phyloP scores from a whole-genome alignment of 2,888 invertebrate species.

The Tetranychus truncatus region DNA sequence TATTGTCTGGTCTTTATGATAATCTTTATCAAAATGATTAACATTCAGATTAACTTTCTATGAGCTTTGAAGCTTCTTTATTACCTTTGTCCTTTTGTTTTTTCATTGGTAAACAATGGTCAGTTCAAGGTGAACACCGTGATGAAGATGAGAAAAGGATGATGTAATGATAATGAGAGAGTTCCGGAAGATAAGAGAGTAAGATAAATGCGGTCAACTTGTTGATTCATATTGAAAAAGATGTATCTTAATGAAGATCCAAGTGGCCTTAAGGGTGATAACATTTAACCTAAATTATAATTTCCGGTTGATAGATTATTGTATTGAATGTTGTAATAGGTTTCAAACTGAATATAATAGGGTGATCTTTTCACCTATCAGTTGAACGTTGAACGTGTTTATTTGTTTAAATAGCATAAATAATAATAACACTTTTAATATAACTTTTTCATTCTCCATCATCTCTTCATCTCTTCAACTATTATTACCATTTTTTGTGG shows the following conservation, averaged over 20 bases:
- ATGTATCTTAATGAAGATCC: neutral
- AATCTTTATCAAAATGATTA: neutral
- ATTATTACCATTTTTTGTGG: no score
- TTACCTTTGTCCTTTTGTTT: neutral
- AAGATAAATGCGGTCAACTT: neutral
- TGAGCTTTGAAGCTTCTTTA: neutral
- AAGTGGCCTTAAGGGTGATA: constrained; percentile 1
- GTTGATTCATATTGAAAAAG: neutral
- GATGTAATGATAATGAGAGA: neutral
- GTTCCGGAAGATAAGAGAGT: neutral
- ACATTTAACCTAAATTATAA: neutral
- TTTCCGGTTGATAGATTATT: neutral
- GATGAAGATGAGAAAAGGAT: neutral
- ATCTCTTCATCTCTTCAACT: no score
- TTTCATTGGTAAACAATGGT: neutral
- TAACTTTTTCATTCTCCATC: no score
- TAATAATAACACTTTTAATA: no score
- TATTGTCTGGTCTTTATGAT: neutral
- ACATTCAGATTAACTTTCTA: no score
- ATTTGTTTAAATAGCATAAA: no score
- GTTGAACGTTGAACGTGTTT: neutral
- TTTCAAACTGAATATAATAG: neutral
- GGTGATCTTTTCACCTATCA: neutral
- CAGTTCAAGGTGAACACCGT: neutral
- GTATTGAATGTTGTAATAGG: neutral